Evolutionary conservation across 2,113 vertebrate species (phyloP).

Genomic region (Phaethon lepturus): DNA sequence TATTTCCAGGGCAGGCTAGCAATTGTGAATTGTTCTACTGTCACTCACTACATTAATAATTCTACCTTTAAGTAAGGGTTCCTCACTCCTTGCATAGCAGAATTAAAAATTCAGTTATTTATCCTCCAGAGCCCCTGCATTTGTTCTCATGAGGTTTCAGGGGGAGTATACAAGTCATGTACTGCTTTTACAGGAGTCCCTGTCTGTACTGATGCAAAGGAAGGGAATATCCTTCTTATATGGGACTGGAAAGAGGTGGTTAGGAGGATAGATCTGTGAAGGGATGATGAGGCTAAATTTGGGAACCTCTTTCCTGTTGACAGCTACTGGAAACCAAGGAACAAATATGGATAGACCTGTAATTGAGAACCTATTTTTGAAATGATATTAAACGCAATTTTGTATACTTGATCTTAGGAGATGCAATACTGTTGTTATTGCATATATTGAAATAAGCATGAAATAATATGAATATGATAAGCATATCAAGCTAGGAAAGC

Average conservation of each 20-base stretch:
- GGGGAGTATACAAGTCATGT: background rate
- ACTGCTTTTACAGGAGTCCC: background rate
- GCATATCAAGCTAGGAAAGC: background rate
- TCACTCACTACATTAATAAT: rapidly evolving
- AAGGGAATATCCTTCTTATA: background rate
- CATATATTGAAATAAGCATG: rapidly evolving
- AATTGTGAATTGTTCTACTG: background rate
- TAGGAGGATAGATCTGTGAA: rapidly evolving
- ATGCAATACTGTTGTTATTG: background rate
- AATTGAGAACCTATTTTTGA: rapidly evolving
- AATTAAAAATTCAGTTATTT: background rate
- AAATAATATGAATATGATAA: no score
- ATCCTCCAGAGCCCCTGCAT: background rate
- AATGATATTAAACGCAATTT: rapidly evolving
- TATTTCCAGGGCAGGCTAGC: background rate
- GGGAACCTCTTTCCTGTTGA: background rate
- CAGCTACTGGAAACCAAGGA: background rate
- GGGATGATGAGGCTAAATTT: background rate
- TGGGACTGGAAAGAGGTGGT: background rate
- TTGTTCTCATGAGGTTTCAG: background rate
- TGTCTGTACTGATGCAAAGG: background rate
- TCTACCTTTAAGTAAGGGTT: background rate
- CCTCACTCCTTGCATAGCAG: background rate
- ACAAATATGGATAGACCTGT: background rate
- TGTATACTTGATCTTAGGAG: background rate